Conservation (phyloP, 2,797 vertebrate genomes). For the Periophthalmus magnuspinnatus region DNA sequence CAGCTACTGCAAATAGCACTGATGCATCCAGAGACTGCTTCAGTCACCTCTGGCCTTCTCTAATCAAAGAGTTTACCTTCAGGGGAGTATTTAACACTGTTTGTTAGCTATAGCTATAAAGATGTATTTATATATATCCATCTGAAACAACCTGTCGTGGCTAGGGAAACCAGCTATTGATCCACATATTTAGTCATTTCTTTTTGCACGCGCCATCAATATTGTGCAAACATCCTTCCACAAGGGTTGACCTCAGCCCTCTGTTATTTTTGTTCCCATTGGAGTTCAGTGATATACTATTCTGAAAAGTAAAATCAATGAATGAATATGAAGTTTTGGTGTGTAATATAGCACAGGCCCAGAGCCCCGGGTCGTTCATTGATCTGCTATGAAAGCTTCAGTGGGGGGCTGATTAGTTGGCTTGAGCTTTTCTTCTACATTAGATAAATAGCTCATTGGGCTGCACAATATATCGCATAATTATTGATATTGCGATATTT, state of each 20-base stretch:
- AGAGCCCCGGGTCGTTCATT: conserved; percentile 81
- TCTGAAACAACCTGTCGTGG: conserved; percentile 89
- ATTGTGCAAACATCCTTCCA: conserved; percentile 89
- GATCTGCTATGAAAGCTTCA: conserved; percentile 72
- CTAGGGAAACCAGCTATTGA: conserved; percentile 97
- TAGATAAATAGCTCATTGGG: conserved; percentile 67
- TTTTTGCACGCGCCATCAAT: conserved; percentile 92
- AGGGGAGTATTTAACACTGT: conserved; percentile 90
- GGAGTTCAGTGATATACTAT: conserved; percentile 98
- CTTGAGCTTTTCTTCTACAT: conserved; percentile 67
- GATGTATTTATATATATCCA: conserved; percentile 92
- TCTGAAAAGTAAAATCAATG: conserved; percentile 97
- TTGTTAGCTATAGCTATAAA: conserved; percentile 92
- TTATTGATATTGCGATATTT: background rate
- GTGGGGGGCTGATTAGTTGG: conserved; percentile 76
- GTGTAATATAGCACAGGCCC: conserved; percentile 90
- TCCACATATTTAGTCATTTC: conserved; percentile 98
- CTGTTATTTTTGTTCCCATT: conserved; percentile 88
- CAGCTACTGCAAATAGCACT: conserved; percentile 75
- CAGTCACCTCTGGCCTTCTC: conserved; percentile 91
- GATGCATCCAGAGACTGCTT: conserved; percentile 70
- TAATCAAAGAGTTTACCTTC: conserved; percentile 98
- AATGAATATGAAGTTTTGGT: conserved; percentile 97
- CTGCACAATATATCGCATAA: conserved; percentile 10
- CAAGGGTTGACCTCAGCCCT: conserved; percentile 92